phyloP scores from a whole-genome alignment of 2,888 invertebrate species.

The Cynaeus angustus region DNA sequence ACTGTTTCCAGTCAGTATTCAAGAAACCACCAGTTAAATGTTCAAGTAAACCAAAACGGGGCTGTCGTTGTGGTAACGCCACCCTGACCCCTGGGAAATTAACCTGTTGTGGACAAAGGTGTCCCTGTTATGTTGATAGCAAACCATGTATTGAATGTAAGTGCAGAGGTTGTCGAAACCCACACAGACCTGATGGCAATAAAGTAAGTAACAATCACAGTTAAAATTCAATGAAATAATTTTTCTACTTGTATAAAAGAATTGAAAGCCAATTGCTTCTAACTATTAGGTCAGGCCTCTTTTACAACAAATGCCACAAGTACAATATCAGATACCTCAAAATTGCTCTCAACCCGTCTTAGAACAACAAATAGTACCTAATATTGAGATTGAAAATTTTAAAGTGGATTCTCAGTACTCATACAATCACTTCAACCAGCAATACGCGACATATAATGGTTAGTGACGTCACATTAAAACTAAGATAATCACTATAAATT shows the following conservation, averaged over 20 bases:
- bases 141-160: slow-evolving; percentile 93
- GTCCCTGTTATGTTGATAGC: slow-evolving; percentile 94
- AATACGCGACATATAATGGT: slow-evolving; percentile 60
- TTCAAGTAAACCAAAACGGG: slow-evolving; percentile 76
- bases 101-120: slow-evolving; percentile 94
- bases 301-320: slow-evolving; percentile 63
- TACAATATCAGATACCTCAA: slow-evolving; percentile 60
- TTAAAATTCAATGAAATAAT: slow-evolving; percentile 28
- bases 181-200: slow-evolving; percentile 87
- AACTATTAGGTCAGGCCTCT: slow-evolving; percentile 64
- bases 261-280: slow-evolving; percentile 49
- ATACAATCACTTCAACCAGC: slow-evolving; percentile 54
- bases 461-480: slow-evolving; percentile 58
- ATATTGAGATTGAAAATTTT: slow-evolving; percentile 61
- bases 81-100: slow-evolving; percentile 91
- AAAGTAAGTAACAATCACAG: slow-evolving; percentile 74
- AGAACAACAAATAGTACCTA: slow-evolving; percentile 57
- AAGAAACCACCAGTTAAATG: slow-evolving; percentile 73
- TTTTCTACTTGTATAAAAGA: slow-evolving; percentile 49
- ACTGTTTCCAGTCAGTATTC: slow-evolving; percentile 70
- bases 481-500: slow-evolving; percentile 28
- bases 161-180: slow-evolving; percentile 94
- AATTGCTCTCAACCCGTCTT: slow-evolving; percentile 51
- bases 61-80: slow-evolving; percentile 93
- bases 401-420: slow-evolving; percentile 61